phyloP scores from a whole-genome alignment of 2,113 vertebrate genomes.

The Papio anubis region DNA sequence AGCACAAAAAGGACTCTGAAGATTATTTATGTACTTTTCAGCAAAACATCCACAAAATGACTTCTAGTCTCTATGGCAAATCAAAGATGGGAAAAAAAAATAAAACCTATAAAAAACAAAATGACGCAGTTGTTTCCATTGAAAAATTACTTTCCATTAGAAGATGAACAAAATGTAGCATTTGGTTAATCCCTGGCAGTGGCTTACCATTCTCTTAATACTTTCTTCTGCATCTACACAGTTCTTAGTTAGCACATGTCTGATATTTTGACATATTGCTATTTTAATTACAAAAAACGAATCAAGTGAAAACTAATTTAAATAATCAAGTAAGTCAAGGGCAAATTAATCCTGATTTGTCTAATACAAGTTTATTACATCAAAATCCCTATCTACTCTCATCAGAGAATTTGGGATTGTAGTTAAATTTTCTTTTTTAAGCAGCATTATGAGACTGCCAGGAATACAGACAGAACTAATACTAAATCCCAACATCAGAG shows the following conservation, averaged over 20 bases:
- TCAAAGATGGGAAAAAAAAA: no score
- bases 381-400: background rate
- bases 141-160: background rate
- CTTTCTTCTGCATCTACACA: background rate
- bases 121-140: background rate
- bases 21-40: background rate
- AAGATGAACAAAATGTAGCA: background rate
- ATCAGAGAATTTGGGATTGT: background rate
- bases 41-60: slow-evolving; percentile 41
- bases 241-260: background rate
- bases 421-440: background rate
- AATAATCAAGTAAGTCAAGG: background rate
- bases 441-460: background rate
- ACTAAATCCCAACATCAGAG: slow-evolving; percentile 36
- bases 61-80: background rate
- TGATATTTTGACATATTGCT: background rate
- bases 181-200: background rate
- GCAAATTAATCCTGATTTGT: background rate
- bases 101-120: background rate
- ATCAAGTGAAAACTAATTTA: slow-evolving; percentile 33
- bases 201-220: background rate
- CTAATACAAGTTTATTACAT: background rate
- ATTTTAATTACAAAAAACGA: background rate
- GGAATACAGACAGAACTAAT: background rate
- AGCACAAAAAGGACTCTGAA: background rate